Base-by-base conservation (phyloP, 2,113 vertebrate genomes). In the Heterochromis multidens region DNA sequence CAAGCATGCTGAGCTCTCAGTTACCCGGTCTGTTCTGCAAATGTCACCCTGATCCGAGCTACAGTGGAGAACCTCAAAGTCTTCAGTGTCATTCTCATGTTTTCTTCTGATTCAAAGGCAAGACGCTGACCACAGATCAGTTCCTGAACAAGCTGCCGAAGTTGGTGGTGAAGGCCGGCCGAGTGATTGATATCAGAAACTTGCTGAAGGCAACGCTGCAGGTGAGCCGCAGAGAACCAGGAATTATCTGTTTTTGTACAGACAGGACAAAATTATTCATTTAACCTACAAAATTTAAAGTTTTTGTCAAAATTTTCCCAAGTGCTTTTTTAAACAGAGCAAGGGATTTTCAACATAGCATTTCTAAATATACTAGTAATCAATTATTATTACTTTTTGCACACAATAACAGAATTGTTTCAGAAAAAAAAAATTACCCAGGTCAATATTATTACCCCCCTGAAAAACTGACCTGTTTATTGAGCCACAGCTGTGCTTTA, bases 81-180 rank as follows among this genome's bases (percentile, higher is more conserved):
- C 4, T 29, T 49, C 16, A 33, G 6, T 9, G 2, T 52, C 17
- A 3, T 43, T 25, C 4, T 77, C 5, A 4, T 3, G 7, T 72
- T 67, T 27, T 49, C 29, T n/a, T 63, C 29, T 61, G 43, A 14
- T 29, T 49, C 23, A 13, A 83, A 95, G 94, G 67, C 10, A 91
- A 35, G 63, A 92, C 77, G n/a, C 35, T 92, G 83, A 95, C 95
- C 0, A 21, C 52, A 2, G 95, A 97, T 79, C 96, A 96, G 91
- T 96, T 96, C 90, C 92, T 97, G 82, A 95, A 60, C 1, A 94
- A 90, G 80, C 84, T 97, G 7, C 95, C 96, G 2, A 96, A 95
- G 90, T 49, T 85, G 65, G 94, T 96, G 7, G 87, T 96, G n/a
- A 96, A 87, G 10, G 86, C 93, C 5, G 96, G 96, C 8, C 93